A percentile compares a stretch with the other conserved stretches of the same genome.
These are phyloP conservation scores for Orientallactaga sibirica DNA, from an alignment of 2,797 vertebrate species.

Conservation along the genomic window DNA sequence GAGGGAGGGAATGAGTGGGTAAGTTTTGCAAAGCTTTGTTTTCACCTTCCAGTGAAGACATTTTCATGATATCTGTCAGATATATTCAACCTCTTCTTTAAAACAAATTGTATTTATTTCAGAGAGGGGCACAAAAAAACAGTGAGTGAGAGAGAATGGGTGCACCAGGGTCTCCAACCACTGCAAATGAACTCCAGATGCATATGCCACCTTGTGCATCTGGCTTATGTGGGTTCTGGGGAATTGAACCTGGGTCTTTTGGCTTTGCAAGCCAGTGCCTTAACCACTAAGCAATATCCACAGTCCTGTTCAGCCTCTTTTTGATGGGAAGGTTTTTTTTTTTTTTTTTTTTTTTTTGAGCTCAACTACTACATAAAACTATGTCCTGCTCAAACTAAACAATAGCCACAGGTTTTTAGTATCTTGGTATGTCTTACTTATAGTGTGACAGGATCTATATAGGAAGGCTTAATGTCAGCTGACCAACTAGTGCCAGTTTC, in stretches of 20 bases:
- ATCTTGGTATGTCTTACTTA: background rate
- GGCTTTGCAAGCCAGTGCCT: too few relatives aligned
- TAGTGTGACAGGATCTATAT: background rate
- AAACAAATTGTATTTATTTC: too few relatives aligned
- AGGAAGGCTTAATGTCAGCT: conserved; percentile 10
- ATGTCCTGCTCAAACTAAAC: background rate
- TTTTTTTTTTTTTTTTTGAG: conserved; percentile 35
- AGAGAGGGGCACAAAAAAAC: too few relatives aligned
- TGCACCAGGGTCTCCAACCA: too few relatives aligned
- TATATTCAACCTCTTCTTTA: background rate
- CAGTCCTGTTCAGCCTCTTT: background rate
- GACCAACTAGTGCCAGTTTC: background rate
- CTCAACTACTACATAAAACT: background rate
- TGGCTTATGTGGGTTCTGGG: too few relatives aligned
- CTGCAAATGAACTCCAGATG: too few relatives aligned
- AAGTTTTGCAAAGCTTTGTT: background rate
- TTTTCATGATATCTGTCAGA: conserved; percentile 35
- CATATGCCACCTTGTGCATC: too few relatives aligned
- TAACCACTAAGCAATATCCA: too few relatives aligned
- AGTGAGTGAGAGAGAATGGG: too few relatives aligned
- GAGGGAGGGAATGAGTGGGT: background rate
- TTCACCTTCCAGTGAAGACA: background rate
- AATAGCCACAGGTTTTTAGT: background rate
- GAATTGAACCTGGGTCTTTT: too few relatives aligned
- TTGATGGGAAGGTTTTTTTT: conserved; percentile 40